Evolutionary conservation across 2,797 vertebrate species (phyloP).

Genomic region (Oryzias dopingdopingensis): DNA sequence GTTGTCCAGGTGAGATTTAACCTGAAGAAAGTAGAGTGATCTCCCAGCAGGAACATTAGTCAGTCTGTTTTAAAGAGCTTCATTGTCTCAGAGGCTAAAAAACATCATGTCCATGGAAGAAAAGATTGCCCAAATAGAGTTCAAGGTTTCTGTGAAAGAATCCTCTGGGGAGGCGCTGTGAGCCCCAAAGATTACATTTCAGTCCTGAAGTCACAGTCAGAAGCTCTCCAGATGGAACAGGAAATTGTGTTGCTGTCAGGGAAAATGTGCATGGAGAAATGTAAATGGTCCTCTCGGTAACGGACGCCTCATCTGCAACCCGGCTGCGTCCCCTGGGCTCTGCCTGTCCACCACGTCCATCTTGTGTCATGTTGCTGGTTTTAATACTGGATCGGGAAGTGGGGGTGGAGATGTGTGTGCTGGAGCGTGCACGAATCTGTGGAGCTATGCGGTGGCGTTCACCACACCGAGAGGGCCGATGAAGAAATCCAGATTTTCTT

Average conservation of each 20-base stretch:
- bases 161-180: slow-evolving; percentile 71
- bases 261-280: slow-evolving; percentile 76
- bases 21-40: slow-evolving; percentile 40
- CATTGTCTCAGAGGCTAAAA: slow-evolving; percentile 61
- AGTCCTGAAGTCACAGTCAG: slow-evolving; percentile 75
- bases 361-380: slow-evolving; percentile 78
- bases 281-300: slow-evolving; percentile 78
- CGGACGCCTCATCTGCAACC: slow-evolving; percentile 75
- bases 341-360: slow-evolving; percentile 76
- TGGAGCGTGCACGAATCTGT: slow-evolving; percentile 29
- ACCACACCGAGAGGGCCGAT: slow-evolving; percentile 22
- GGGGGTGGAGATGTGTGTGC: slow-evolving; percentile 5
- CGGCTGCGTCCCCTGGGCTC: slow-evolving; percentile 68
- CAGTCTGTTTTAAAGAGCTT: slow-evolving; percentile 53
- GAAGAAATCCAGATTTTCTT: neutral
- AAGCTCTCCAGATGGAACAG: slow-evolving; percentile 80
- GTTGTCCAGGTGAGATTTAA: slow-evolving; percentile 16
- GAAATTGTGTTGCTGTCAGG: slow-evolving; percentile 84
- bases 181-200: slow-evolving; percentile 81
- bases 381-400: slow-evolving; percentile 64
- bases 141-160: slow-evolving; percentile 72
- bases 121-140: slow-evolving; percentile 74
- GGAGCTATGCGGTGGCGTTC: slow-evolving; percentile 27
- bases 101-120: slow-evolving; percentile 59
- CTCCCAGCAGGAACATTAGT: slow-evolving; percentile 57